These are phyloP conservation scores for Forficula auricularia DNA, from an alignment of 1,140 invertebrate genomes.

Conservation along the genomic window DNA sequence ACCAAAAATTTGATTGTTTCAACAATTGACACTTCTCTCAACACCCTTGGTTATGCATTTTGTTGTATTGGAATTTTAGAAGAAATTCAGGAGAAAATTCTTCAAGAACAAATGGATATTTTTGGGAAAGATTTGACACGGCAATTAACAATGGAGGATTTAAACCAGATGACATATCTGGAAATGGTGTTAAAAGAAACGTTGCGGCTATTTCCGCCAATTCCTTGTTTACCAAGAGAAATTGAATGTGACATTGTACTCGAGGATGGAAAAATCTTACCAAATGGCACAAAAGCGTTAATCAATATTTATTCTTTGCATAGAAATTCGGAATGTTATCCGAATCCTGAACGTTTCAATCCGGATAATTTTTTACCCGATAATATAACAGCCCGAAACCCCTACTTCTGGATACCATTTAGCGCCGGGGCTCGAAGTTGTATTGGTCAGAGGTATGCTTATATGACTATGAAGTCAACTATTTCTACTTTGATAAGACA, in stretches of 20 bases:
- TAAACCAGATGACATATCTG: conserved; percentile 1
- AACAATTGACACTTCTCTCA: neutral
- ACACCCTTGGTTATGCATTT: neutral
- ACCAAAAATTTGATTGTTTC: neutral
- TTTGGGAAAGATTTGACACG: conserved; percentile 1
- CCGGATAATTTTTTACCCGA: conserved; percentile 34
- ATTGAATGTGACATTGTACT: neutral
- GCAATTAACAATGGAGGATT: neutral
- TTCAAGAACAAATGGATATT: neutral
- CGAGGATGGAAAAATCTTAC: conserved; percentile 15
- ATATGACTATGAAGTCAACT: conserved; percentile 6
- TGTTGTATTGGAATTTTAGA: neutral
- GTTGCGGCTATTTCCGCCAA: conserved; percentile 1
- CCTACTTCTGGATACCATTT: conserved; percentile 27
- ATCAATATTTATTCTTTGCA: conserved; percentile 27
- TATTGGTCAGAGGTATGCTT: neutral
- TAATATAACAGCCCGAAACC: conserved; percentile 18
- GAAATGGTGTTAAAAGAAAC: neutral
- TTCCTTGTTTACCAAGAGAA: neutral
- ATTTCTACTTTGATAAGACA: conserved; percentile 4
- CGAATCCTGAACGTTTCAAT: conserved; percentile 36
- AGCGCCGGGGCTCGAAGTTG: conserved; percentile 4
- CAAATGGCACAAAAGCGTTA: conserved; percentile 24
- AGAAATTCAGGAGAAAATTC: conserved; percentile 6
- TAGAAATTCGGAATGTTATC: conserved; percentile 27